Evolutionary conservation across 2,888 invertebrate species (phyloP).

Genomic region (Idaea biselata): DNA sequence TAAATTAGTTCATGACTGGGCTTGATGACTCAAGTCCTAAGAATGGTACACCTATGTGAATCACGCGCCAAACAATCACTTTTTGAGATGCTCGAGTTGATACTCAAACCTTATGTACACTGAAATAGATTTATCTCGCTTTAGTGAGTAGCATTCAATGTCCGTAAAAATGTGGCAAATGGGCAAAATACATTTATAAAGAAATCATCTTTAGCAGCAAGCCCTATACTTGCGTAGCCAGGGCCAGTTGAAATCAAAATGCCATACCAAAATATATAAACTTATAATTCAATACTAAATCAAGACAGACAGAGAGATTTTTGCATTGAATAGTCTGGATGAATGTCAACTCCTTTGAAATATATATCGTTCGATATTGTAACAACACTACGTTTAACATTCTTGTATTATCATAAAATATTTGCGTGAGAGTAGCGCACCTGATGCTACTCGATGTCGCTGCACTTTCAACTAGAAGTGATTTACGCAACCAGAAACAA

Average conservation of each 20-base stretch:
- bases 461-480: constrained; percentile 72
- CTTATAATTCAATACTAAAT: too few relatives aligned
- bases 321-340: background rate
- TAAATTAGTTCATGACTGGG: background rate
- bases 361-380: constrained; percentile 5
- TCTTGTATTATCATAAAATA: constrained; percentile 77
- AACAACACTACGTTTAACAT: constrained; percentile 57
- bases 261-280: too few relatives aligned
- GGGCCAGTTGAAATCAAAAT: too few relatives aligned
- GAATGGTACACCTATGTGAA: background rate
- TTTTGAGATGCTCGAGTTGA: background rate
- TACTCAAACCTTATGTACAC: too few relatives aligned
- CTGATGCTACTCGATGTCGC: constrained; percentile 67
- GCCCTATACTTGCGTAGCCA: too few relatives aligned
- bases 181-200: too few relatives aligned
- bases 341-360: background rate
- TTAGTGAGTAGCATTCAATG: too few relatives aligned
- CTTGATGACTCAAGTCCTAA: background rate
- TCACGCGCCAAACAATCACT: constrained; percentile 18
- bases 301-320: too few relatives aligned
- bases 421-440: constrained; percentile 77
- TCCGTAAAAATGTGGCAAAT: too few relatives aligned
- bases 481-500: constrained; percentile 64
- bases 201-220: too few relatives aligned
- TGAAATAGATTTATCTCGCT: too few relatives aligned